These are phyloP conservation scores for Timema podura DNA, from an alignment of 2,888 invertebrate genomes.

Conservation along the genomic window DNA sequence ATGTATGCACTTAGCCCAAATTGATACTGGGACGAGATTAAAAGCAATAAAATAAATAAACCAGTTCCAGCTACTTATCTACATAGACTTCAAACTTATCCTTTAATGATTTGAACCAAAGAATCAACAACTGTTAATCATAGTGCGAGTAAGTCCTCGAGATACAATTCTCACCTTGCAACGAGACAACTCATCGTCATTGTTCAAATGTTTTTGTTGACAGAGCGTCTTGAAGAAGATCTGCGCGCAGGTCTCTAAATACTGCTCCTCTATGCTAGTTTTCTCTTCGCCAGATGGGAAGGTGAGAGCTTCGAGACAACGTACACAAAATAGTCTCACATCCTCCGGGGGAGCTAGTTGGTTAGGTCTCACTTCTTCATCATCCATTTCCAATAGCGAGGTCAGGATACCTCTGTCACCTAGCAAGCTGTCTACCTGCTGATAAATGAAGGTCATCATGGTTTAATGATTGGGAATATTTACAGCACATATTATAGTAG, in stretches of 20 bases:
- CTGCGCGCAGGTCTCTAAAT: constrained; percentile 22
- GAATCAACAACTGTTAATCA: too few species aligned
- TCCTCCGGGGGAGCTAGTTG: constrained; percentile 22
- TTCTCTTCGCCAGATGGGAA: constrained; percentile 14
- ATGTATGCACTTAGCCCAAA: too few species aligned
- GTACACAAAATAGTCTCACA: constrained; percentile 19
- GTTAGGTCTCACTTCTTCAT: background rate
- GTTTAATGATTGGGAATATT: background rate
- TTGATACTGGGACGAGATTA: too few species aligned
- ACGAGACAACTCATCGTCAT: too few species aligned
- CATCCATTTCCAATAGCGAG: constrained; percentile 13
- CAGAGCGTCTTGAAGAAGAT: constrained; percentile 24
- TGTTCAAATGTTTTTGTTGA: constrained; percentile 12
- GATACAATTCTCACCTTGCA: too few species aligned
- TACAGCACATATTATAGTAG: too few species aligned
- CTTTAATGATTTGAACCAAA: too few species aligned
- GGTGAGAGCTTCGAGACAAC: constrained; percentile 23
- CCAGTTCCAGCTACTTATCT: too few species aligned
- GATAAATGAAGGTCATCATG: background rate
- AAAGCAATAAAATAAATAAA: too few species aligned
- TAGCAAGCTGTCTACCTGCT: constrained; percentile 21
- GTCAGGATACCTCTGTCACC: constrained; percentile 21
- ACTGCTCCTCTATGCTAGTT: background rate
- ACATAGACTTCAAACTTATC: too few species aligned
- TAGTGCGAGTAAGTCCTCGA: too few species aligned